Base-by-base conservation (phyloP, 2,113 vertebrate species). In the Sminthopsis crassicaudata region DNA sequence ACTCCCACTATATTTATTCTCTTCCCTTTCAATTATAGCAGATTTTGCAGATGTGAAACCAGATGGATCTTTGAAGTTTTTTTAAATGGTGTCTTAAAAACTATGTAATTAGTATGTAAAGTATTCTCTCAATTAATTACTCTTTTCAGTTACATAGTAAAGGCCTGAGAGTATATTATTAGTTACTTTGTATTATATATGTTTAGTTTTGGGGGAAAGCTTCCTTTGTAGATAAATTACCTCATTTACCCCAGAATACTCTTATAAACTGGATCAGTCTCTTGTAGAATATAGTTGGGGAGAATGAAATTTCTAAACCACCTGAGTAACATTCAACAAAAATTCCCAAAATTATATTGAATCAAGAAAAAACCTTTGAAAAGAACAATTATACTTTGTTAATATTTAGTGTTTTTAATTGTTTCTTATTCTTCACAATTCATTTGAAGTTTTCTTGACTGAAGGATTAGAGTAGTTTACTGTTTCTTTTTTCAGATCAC, bases 71-170 rank as follows among this genome's bases (percentile, higher is more conserved):
- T 92, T 67, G 12, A 92, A 90, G 89, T 50, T 50, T 90, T 90
- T 53, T 60, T 26, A 94, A 96, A 90, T 89, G 26, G n/a, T 97
- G 91, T 95, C 88, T 96, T 84, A 95, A 95, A 95, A 96, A 97
- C 60, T 57, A 46, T 97, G 89, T 96, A 97, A 97, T 97, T 97
- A 96, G 96, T 96, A 95, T 95, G 84, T 95, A 51, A 93, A 94
- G 93, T 27, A 94, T 96, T 94, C 60, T 95, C 46, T 97, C 95
- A 94, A 36, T 96, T 97, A 94, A 36, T 96, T 97, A 96, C 90
- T 94, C 92, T 96, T 95, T 95, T 96, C 95, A 92, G 9, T 94
- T 91, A 94, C 24, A 57, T 6, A 95, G 93, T 60, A 95, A 95
- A 94, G 92, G 19, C 90, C 91, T 84, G 42, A 16, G 46, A 8